Evolutionary conservation across 2,888 invertebrate species (phyloP).

Genomic region (Eupithecia tripunctaria): DNA sequence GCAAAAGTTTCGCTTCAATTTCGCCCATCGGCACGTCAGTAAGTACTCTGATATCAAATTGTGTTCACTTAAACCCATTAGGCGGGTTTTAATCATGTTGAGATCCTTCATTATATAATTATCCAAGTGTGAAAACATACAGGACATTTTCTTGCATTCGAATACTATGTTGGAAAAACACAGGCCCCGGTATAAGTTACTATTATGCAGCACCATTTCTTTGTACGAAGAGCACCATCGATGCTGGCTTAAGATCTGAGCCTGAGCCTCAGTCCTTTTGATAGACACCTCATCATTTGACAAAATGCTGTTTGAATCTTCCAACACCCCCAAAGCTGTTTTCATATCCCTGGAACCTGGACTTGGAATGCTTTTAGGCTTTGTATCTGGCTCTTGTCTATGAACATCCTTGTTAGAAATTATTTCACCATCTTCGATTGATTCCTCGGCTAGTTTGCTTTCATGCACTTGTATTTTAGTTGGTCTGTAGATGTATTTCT

Average conservation of each 20-base stretch:
- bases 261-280: not conserved
- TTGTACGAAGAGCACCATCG: constrained; percentile 17
- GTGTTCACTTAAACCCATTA: constrained; percentile 48
- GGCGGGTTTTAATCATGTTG: constrained; percentile 39
- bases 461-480: constrained; percentile 14
- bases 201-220: constrained; percentile 39
- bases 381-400: not conserved
- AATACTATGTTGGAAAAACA: constrained; percentile 63
- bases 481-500: constrained; percentile 25
- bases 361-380: constrained; percentile 37
- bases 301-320: constrained; percentile 2
- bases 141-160: constrained; percentile 55
- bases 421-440: not conserved
- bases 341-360: constrained; percentile 15
- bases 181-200: constrained; percentile 53
- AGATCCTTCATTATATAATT: constrained; percentile 23
- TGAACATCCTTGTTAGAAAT: not conserved
- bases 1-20: constrained; percentile 55
- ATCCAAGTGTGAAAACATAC: constrained; percentile 62
- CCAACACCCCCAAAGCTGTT: not conserved
- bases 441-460: not conserved
- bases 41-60: constrained; percentile 65
- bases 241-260: not conserved
- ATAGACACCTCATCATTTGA: not conserved
- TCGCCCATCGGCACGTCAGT: constrained; percentile 41